A percentile compares a stretch with the other conserved stretches of the same genome.
phyloP scores from a whole-genome alignment of 2,113 vertebrate genomes.

The Megalops atlanticus region DNA sequence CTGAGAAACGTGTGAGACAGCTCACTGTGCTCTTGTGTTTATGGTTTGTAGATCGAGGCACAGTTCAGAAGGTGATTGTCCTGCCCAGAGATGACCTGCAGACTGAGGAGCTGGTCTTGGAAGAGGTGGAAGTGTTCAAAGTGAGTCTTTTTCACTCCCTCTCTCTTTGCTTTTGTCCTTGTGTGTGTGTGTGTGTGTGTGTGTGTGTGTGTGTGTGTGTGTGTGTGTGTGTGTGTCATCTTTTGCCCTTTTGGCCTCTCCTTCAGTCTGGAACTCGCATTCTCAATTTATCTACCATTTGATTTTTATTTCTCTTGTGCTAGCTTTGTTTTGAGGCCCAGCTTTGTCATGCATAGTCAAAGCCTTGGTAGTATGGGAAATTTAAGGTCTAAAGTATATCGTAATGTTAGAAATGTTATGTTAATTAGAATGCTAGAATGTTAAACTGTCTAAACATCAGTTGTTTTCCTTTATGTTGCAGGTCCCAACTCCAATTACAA shows the following conservation, averaged over 20 bases:
- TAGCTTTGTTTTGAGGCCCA: neutral
- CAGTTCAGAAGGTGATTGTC: constrained; percentile 96
- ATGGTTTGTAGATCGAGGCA: constrained; percentile 81
- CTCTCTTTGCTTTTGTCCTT: no score
- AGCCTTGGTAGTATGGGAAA: neutral
- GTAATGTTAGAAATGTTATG: neutral
- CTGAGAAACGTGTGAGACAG: neutral
- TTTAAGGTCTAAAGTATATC: neutral
- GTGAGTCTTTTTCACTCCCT: constrained; percentile 58
- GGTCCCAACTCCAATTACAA: constrained; percentile 89
- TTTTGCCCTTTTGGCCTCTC: neutral
- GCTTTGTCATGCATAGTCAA: neutral
- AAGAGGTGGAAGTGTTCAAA: constrained; percentile 97
- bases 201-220: no score
- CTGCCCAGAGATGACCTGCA: constrained; percentile 93
- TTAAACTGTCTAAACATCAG: neutral
- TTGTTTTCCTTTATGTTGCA: constrained; percentile 50
- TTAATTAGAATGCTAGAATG: neutral
- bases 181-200: neutral
- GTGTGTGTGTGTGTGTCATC: neutral
- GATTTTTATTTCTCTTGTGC: neutral
- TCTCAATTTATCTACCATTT: neutral
- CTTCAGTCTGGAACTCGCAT: neutral
- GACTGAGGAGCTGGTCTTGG: constrained; percentile 93
- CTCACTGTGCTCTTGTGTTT: constrained; percentile 10